A percentile compares a stretch with the other conserved stretches of the same genome.
phyloP scores from a whole-genome alignment of 2,888 invertebrate species.

The Acleris holmiana region DNA sequence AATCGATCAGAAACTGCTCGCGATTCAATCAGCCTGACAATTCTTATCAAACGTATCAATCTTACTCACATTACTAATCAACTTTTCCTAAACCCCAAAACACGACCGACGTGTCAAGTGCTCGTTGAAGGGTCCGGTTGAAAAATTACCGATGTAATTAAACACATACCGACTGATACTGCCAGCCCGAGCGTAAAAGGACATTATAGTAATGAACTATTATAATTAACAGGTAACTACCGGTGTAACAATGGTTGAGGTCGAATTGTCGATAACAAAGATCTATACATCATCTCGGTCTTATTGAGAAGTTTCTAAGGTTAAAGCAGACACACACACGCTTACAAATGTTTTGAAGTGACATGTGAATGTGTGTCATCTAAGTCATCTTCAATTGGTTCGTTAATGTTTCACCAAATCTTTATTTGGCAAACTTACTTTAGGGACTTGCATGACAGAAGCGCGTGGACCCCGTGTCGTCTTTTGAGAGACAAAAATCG shows the following conservation, averaged over 20 bases:
- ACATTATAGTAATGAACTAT: constrained; percentile 38
- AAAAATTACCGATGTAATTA: constrained; percentile 32
- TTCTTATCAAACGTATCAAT: constrained; percentile 11
- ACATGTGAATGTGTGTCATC: no score
- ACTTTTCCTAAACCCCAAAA: constrained; percentile 30
- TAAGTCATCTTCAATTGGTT: no score
- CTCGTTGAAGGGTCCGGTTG: constrained; percentile 34
- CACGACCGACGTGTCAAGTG: constrained; percentile 23
- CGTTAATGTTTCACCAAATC: no score
- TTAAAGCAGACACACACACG: background rate
- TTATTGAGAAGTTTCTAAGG: background rate
- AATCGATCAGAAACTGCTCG: background rate
- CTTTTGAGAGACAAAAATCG: no score
- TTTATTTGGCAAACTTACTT: no score
- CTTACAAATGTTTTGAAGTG: no score
- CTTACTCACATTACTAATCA: constrained; percentile 6
- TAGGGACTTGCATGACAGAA: no score
- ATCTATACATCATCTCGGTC: background rate
- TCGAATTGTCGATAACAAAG: constrained; percentile 20
- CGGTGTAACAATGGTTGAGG: constrained; percentile 25
- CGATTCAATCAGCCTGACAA: constrained; percentile 22
- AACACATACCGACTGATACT: constrained; percentile 30
- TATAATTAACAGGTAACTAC: constrained; percentile 32
- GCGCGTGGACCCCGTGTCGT: no score
- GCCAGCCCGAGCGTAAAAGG: constrained; percentile 47